Base-by-base conservation (phyloP, 2,888 invertebrate genomes). In the Noctua comes region DNA sequence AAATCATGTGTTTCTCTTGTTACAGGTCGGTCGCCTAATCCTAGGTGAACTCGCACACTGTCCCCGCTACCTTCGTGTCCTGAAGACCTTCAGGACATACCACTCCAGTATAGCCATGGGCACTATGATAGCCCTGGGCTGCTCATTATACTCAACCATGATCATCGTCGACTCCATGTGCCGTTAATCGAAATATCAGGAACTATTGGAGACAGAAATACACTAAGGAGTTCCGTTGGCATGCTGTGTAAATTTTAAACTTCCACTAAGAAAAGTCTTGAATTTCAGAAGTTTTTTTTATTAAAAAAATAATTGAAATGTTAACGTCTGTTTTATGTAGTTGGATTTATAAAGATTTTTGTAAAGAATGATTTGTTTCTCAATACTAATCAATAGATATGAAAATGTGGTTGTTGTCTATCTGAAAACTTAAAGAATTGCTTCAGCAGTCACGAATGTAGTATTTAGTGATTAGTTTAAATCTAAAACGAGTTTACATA, bases 41-140 rank as follows among this genome's bases (percentile, higher is more conserved):
- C 97, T 98, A 48, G 98, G 98, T 74, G 97, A 97, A 86, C 95
- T 99, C 46, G 97, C 97, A 31, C 97, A 98, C 91, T 98, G 98
- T 92, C 98, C 98, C 0, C 98, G 98, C 92, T 99, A 99, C 95
- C 96, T 98, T 88, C 97, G 97, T 90, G 97, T 98, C 27, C 97
- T 98, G 91, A 97, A 97, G 86, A 96, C 97, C 51, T 99, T 99
- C 95, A 97, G 99, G 73, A 97, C 97, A 65, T 97, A 98, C 74
- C 99, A 99, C 95, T 98, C 98, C 92, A 97, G 97, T 81, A 98
- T 98, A 88, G 98, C 98, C 24, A 97, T 98, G 93, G 98, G 98
- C 77, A 99, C 99, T 91, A 97, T 99, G 95, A 96, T 97, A 84
- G 91, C 94, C 2, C 93, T 96, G 3, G 96, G 96, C 82, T 97